These are phyloP conservation scores for Centropus unirufus DNA, from an alignment of 2,113 vertebrate species.

Conservation along the genomic window DNA sequence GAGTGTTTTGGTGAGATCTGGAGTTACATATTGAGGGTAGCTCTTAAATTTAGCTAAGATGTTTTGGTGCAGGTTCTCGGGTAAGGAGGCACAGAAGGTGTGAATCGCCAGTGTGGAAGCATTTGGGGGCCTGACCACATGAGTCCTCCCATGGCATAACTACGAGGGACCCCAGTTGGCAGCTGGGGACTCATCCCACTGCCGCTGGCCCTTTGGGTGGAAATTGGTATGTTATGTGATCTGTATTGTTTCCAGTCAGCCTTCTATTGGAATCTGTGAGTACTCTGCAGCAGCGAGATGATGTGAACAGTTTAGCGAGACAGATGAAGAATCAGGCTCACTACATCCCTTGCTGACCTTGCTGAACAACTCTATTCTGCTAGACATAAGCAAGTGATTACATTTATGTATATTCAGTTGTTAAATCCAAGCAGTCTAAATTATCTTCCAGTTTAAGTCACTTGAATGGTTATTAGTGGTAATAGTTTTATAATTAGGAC, in stretches of 20 bases:
- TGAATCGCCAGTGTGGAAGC: not conserved
- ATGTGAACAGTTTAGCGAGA: not conserved
- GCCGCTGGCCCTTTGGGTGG: not conserved
- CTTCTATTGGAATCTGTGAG: not conserved
- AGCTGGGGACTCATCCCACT: accelerated
- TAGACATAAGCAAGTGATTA: not conserved
- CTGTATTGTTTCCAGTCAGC: accelerated
- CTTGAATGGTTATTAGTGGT: not conserved
- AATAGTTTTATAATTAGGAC: not conserved
- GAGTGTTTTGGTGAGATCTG: not conserved
- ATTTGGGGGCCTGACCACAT: accelerated
- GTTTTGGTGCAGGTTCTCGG: not conserved
- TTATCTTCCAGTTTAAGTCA: not conserved
- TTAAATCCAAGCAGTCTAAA: not conserved
- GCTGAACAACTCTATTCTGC: not conserved
- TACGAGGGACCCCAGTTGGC: not conserved
- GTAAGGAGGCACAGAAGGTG: not conserved
- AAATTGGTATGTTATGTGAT: accelerated
- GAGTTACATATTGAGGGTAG: not conserved
- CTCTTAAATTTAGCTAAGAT: not conserved
- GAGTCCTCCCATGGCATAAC: accelerated
- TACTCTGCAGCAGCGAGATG: not conserved
- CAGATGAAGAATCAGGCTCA: not conserved
- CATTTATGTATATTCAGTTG: not conserved
- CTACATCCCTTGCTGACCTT: not conserved